Evolutionary conservation across 2,113 vertebrate species (phyloP), one percentile per base, ranked within the genome.

Genomic region (Promerops cafer): DNA sequence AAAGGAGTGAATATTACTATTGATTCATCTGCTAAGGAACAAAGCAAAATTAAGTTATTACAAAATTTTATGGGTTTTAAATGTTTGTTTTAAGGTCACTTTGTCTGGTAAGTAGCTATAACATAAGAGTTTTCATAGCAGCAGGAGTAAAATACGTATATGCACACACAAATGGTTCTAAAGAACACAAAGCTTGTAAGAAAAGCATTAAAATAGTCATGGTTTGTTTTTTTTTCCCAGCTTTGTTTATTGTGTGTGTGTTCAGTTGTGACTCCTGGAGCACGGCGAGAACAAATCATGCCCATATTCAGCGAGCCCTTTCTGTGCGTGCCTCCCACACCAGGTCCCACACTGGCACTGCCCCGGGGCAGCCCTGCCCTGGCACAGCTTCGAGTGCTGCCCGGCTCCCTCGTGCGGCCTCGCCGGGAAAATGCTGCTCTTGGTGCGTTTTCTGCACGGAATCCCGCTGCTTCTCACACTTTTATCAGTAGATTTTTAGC

Each of bases 371-470:
- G 9, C 60, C 44, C 45, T 82, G 75, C 44, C 37, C 50, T 10
- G 7, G 3, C 82, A 14, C 39, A 19, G 61, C 75, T 83, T 9
- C 27, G 8, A 60, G 3, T 35, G 50, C 35, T 70, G 28, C 39
- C 30, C 81, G 26, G 21, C 56, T 81, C 56, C 52, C 57, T 63
- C 31, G 2, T 35, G 49, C 79, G 74, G 53, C 61, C 78, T 66
- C 1, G 1, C 52, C 47, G 7, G 30, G 72, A 59, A 70, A 88
- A 13, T 20, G 35, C 4, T 3, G 1, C 12, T 30, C 49, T 37
- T 15, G 1, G 10, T 9, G 15, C 7, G 18, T 0, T 1, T 45
- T 30, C 33, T n/a, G 26, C 1, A 18, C 35, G 7, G 44, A 45
- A 47, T 57, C 35, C 30, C 16, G 6, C n/a, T 47, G 31, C 22